A percentile compares a stretch with the other conserved stretches of the same genome.
Evolutionary conservation across 2,888 invertebrate genomes (phyloP).

Genomic region (Tetropium fuscum): DNA sequence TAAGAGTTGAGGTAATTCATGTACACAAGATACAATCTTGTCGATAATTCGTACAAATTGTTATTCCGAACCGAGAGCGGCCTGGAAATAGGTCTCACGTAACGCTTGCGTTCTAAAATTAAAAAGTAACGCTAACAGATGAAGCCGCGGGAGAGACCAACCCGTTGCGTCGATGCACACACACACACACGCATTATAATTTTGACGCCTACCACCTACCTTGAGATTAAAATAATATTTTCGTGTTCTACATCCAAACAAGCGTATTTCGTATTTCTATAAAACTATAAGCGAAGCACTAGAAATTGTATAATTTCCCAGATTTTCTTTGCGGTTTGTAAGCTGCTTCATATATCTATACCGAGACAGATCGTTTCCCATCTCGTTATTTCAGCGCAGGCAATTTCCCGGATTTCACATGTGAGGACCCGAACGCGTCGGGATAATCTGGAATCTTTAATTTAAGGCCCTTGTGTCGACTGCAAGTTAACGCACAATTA

Average conservation of each 20-base stretch:
- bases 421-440: slow-evolving; percentile 52
- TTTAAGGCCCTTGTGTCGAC: slow-evolving; percentile 52
- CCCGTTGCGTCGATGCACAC: slow-evolving; percentile 1
- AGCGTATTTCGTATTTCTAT: neutral
- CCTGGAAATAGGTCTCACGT: slow-evolving; percentile 45
- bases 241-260: slow-evolving; percentile 5
- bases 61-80: slow-evolving; percentile 24
- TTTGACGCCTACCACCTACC: neutral
- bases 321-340: too few species aligned
- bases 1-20: too few species aligned
- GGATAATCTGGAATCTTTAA: slow-evolving; percentile 56
- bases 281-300: too few species aligned
- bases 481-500: slow-evolving; percentile 57
- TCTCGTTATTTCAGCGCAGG: slow-evolving; percentile 11
- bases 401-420: slow-evolving; percentile 48
- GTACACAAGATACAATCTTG: too few species aligned
- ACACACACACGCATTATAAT: neutral
- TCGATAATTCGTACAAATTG: neutral
- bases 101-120: slow-evolving; percentile 46
- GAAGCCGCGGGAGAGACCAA: slow-evolving; percentile 41
- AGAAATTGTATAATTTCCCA: too few species aligned
- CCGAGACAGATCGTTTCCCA: too few species aligned
- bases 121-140: slow-evolving; percentile 31
- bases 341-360: too few species aligned
- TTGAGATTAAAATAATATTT: slow-evolving; percentile 13